Evolutionary conservation across 37 sponge, comb jelly and placozoan genomes (phyloP).

Genomic region (Beroe forskalii): DNA sequence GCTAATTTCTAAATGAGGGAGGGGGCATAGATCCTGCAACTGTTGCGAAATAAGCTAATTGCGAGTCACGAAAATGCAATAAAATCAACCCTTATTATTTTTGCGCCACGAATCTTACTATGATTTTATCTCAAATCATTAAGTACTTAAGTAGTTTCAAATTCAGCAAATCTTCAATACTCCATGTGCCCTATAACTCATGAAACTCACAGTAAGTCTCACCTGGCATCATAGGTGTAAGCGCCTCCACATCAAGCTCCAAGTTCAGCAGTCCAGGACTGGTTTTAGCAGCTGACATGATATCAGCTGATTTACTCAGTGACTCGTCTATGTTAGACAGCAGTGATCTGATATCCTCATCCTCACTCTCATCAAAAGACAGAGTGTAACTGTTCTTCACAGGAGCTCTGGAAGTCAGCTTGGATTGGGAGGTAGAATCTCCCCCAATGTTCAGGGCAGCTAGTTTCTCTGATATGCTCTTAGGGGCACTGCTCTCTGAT

Average conservation of each 20-base stretch:
- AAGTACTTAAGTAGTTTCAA: too few species aligned
- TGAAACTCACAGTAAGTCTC: too few species aligned
- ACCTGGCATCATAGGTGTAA: background rate
- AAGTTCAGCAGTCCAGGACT: background rate
- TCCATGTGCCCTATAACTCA: too few species aligned
- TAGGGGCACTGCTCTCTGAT: background rate
- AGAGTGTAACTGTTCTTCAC: slow-evolving; percentile 59
- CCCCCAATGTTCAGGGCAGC: slow-evolving; percentile 25
- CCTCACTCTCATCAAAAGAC: slow-evolving; percentile 53
- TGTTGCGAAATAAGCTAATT: too few species aligned
- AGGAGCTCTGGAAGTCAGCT: slow-evolving; percentile 5
- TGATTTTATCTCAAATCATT: too few species aligned
- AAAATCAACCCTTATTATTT: too few species aligned
- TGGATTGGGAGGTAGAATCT: background rate
- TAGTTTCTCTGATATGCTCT: slow-evolving; percentile 39
- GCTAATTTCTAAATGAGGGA: too few species aligned
- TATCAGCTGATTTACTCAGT: slow-evolving; percentile 5
- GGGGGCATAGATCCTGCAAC: too few species aligned
- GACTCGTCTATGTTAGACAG: slow-evolving; percentile 30
- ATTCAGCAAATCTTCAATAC: too few species aligned
- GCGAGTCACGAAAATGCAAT: too few species aligned
- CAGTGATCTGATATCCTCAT: slow-evolving; percentile 29
- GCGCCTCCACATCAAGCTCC: slow-evolving; percentile 37
- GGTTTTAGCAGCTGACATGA: slow-evolving; percentile 4
- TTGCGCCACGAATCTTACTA: too few species aligned